These are phyloP conservation scores for Coreoperca whiteheadi DNA, from an alignment of 2,113 vertebrate species.

Conservation along the genomic window DNA sequence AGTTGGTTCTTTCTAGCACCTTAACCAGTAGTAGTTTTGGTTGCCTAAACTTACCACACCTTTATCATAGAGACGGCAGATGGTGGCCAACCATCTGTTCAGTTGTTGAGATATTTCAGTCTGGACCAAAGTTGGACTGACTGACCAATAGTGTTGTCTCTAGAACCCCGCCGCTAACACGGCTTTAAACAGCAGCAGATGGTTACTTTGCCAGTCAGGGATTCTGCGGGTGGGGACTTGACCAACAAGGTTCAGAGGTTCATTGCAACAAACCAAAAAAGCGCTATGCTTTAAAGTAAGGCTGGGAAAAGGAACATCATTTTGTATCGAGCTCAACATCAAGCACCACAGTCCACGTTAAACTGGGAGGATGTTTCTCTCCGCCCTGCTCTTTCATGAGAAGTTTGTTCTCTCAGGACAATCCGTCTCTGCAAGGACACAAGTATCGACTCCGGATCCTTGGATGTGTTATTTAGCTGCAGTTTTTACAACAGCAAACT, in stretches of 20 bases:
- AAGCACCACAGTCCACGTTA: constrained; percentile 5
- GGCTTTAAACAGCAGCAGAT: not conserved
- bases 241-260: too few species aligned
- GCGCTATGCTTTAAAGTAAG: too few species aligned
- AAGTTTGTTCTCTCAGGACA: constrained; percentile 26
- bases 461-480: constrained; percentile 24
- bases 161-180: not conserved
- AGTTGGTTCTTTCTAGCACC: too few species aligned
- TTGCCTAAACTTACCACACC: too few species aligned
- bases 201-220: not conserved
- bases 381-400: constrained; percentile 27
- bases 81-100: not conserved
- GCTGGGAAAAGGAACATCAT: constrained; percentile 17
- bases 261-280: too few species aligned
- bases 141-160: not conserved
- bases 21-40: too few species aligned
- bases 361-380: constrained; percentile 10
- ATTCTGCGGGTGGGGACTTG: not conserved
- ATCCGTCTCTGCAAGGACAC: constrained; percentile 12
- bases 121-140: not conserved
- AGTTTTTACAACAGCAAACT: not conserved
- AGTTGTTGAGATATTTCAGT: not conserved
- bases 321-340: constrained; percentile 29
- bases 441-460: constrained; percentile 2
- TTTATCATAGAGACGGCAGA: too few species aligned